Base-by-base conservation (phyloP, 2,797 vertebrate genomes). In the Microctenopoma lineatum region DNA sequence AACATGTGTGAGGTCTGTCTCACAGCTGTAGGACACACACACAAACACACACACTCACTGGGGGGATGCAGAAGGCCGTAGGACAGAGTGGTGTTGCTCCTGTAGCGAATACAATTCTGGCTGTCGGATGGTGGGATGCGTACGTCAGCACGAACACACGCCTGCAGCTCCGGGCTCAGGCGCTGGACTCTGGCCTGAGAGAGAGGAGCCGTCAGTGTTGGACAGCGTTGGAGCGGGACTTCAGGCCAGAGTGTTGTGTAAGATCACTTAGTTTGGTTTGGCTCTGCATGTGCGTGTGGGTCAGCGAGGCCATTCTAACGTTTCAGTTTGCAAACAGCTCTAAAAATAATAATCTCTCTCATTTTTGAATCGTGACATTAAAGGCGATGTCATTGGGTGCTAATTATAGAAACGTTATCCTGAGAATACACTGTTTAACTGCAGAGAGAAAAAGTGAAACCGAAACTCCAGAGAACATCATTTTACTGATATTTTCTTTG, bases 51-150 rank as follows among this genome's bases (percentile, higher is more conserved):
- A 63, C 77, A 94, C 97, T 95, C 90, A 99, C 98, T 94, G 73
- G 96, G 95, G 82, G 96, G 96, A 83, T 98, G 96, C 90, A 99
- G 95, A 90, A 98, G 95, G 87, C 95, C 92, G 42, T 87, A 95
- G 93, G 91, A 93, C 91, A 96, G 87, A 79, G 50, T 55, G 51
- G 87, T 51, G 76, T 84, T 72, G 80, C 90, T 79, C 87, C 84
- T 90, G 90, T 95, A 95, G 87, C 81, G 76, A 14, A 76, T 83
- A 87, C 97, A 99, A 64, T 90, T 94, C 93, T 96, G 97, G 92
- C 95, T 96, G 62, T 55, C 32, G 78, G 84, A 80, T 64, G 80
- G 75, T 65, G 91, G 90, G 84, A 99, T 90, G 87, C 97, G 97
- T 75, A 96, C 91, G 84, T 99, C 97, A 83, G 94, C 92, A 90